Conservation (phyloP, 2,888 invertebrate genomes). For the Minunthozetes semirufus region DNA sequence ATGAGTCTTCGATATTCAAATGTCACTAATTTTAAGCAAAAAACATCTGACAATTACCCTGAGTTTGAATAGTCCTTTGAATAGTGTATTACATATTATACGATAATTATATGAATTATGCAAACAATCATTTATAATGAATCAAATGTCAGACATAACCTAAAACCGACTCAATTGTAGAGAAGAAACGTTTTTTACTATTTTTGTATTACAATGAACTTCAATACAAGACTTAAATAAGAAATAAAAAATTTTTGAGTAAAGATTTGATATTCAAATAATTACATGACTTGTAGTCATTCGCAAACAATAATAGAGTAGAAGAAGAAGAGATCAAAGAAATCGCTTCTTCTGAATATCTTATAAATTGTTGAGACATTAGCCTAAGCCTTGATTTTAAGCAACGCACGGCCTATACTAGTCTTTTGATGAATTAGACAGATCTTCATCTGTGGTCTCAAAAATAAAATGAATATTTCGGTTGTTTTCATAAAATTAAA, state of each 20-base stretch:
- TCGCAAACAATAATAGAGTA: neutral
- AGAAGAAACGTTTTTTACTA: neutral
- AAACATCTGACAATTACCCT: neutral
- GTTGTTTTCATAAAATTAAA: too few species aligned
- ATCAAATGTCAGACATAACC: neutral
- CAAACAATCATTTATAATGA: neutral
- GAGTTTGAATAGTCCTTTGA: neutral
- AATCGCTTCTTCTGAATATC: too few species aligned
- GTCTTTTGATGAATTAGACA: too few species aligned
- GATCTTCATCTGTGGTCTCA: too few species aligned
- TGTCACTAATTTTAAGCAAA: neutral
- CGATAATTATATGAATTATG: conserved; percentile 2
- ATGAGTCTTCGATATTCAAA: too few species aligned
- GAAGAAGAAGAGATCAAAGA: too few species aligned
- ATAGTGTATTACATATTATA: neutral
- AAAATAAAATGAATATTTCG: too few species aligned
- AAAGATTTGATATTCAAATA: neutral
- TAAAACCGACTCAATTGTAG: neutral
- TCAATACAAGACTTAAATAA: neutral
- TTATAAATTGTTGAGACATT: too few species aligned
- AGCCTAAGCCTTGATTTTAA: too few species aligned
- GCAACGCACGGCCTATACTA: too few species aligned
- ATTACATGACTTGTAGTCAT: neutral
- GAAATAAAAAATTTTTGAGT: neutral
- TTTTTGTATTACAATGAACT: conserved; percentile 3